Percentiles rank a stretch among this genome's conserved stretches.
Conservation (phyloP, 2,888 invertebrate species). For the Chalcis sispes region DNA sequence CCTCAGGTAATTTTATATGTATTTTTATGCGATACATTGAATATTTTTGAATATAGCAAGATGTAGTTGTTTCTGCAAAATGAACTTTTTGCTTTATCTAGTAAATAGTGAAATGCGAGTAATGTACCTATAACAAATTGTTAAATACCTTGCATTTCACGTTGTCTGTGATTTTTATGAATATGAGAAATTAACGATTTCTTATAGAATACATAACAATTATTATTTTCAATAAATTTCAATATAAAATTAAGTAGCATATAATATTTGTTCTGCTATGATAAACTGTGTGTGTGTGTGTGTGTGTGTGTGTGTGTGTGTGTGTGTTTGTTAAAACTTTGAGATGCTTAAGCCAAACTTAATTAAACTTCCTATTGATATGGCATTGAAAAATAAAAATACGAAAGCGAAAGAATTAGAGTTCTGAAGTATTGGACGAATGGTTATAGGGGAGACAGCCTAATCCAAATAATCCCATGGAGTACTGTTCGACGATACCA, state of each 20-base stretch:
- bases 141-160: constrained; percentile 72
- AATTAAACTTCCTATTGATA: background rate
- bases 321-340: too few relatives aligned
- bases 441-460: constrained; percentile 79
- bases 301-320: too few relatives aligned
- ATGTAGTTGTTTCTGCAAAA: constrained; percentile 37
- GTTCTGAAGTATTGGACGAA: constrained; percentile 75
- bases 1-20: constrained; percentile 68
- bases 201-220: too few relatives aligned
- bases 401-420: constrained; percentile 50
- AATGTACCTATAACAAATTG: constrained; percentile 72
- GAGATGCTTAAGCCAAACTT: constrained; percentile 11
- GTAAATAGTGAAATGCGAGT: constrained; percentile 48
- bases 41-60: constrained; percentile 12
- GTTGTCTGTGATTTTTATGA: constrained; percentile 60
- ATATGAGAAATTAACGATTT: constrained; percentile 61
- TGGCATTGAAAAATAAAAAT: constrained; percentile 4
- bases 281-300: too few relatives aligned
- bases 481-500: constrained; percentile 90
- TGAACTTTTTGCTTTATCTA: constrained; percentile 43
- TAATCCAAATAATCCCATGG: constrained; percentile 91
- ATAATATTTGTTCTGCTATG: too few relatives aligned
- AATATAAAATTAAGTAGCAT: too few relatives aligned
- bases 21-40: background rate
- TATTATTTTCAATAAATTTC: too few relatives aligned